These are phyloP conservation scores for Saccostrea cuccullata DNA, from an alignment of 1,140 invertebrate species.

Conservation along the genomic window DNA sequence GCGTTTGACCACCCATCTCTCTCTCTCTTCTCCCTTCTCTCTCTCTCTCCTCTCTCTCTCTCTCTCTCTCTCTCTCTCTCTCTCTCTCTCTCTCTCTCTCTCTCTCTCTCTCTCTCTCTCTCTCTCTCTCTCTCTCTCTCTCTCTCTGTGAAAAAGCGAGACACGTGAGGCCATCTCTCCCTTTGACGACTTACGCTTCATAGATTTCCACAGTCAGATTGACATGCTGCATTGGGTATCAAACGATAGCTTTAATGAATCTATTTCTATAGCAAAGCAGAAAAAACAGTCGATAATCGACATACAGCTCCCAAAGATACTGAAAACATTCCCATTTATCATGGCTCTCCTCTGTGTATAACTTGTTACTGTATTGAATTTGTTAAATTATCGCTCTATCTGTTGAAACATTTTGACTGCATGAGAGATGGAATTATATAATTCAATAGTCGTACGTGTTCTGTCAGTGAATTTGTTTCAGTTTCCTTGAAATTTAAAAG, in stretches of 20 bases:
- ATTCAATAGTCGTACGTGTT: neutral
- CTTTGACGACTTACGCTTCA: neutral
- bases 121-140: conserved; percentile 15
- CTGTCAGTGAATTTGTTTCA: neutral
- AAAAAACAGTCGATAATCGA: neutral
- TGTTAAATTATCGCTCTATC: neutral
- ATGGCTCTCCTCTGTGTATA: neutral
- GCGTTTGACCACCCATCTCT: neutral
- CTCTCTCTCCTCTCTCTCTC: neutral
- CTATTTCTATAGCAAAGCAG: conserved; percentile 11
- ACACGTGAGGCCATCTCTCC: neutral
- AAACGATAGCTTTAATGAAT: conserved; percentile 16
- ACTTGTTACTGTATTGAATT: neutral
- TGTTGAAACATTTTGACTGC: conserved; percentile 1
- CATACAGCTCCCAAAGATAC: conserved; percentile 14
- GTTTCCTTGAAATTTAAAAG: no score
- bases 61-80: conserved; percentile 13
- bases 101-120: no score
- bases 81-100: neutral
- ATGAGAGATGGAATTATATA: neutral
- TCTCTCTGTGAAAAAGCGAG: neutral
- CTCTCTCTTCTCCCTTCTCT: neutral
- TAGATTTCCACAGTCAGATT: neutral
- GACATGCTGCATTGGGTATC: conserved; percentile 22
- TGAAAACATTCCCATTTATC: conserved; percentile 7